Conservation (phyloP, 2,797 vertebrate genomes). For the Rhyacichthys aspro region DNA sequence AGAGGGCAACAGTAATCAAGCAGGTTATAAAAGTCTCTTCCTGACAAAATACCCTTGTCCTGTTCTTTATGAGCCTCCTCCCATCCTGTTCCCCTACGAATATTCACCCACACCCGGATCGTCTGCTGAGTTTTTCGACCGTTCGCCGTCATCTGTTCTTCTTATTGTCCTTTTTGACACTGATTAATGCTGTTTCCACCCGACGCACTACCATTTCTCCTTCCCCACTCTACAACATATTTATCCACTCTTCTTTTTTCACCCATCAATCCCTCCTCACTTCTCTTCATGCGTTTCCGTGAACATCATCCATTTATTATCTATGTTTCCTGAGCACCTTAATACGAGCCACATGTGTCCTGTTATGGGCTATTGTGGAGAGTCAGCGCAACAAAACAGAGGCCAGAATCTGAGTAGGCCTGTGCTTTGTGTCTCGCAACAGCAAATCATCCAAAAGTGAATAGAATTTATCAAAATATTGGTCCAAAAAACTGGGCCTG, state of each 20-base stretch:
- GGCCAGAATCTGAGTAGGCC: not conserved
- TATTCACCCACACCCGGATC: not conserved
- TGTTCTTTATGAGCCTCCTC: slow-evolving; percentile 1
- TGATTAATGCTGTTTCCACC: not conserved
- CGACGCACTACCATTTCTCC: not conserved
- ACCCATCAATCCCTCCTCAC: not conserved
- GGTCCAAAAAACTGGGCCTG: too few species aligned
- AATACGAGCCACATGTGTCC: slow-evolving; percentile 1
- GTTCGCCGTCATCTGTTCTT: not conserved
- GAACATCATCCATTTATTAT: slow-evolving; percentile 5
- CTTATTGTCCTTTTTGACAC: not conserved
- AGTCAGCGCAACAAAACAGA: too few species aligned
- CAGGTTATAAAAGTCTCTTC: slow-evolving; percentile 6
- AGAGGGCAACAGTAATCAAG: slow-evolving; percentile 4
- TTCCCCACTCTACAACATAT: not conserved
- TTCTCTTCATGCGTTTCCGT: slow-evolving; percentile 2
- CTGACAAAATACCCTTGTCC: not conserved
- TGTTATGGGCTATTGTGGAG: not conserved
- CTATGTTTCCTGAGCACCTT: not conserved
- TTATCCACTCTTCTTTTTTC: not conserved
- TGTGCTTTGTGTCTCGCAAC: not conserved
- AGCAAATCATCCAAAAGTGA: not conserved
- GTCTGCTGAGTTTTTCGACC: too few species aligned
- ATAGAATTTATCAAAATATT: too few species aligned
- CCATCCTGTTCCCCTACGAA: slow-evolving; percentile 2